Conservation (phyloP, 2,888 invertebrate genomes). For the Spodoptera picta region DNA sequence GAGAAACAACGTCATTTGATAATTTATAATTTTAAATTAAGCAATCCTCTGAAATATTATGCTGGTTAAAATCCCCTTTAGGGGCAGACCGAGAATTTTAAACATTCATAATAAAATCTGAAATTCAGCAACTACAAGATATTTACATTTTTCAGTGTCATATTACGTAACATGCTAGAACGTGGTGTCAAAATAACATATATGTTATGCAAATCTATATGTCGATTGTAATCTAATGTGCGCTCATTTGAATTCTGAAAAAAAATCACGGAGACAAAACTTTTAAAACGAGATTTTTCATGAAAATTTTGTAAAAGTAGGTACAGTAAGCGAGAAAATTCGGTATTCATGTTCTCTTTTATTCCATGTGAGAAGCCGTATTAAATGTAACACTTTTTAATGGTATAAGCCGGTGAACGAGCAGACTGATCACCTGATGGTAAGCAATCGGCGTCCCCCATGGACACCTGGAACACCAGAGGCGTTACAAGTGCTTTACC, state of each 20-base stretch:
- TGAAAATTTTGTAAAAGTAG: slow-evolving; percentile 20
- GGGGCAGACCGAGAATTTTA: slow-evolving; percentile 31
- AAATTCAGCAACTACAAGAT: slow-evolving; percentile 16
- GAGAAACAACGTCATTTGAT: slow-evolving; percentile 37
- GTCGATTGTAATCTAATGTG: slow-evolving; percentile 3
- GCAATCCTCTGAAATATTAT: slow-evolving; percentile 18
- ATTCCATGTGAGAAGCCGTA: too few species aligned
- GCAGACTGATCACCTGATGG: too few species aligned
- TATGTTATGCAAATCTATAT: slow-evolving; percentile 12
- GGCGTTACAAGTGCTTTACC: too few species aligned
- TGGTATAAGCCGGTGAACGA: too few species aligned
- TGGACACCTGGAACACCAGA: too few species aligned
- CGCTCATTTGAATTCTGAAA: slow-evolving; percentile 14
- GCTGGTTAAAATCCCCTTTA: slow-evolving; percentile 24
- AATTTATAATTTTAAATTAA: slow-evolving; percentile 51
- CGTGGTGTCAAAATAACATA: background rate
- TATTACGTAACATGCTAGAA: slow-evolving; percentile 30
- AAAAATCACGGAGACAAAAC: background rate
- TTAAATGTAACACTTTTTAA: too few species aligned
- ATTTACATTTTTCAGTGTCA: slow-evolving; percentile 1
- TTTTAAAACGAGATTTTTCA: slow-evolving; percentile 12
- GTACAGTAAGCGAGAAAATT: too few species aligned
- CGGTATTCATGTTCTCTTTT: too few species aligned
- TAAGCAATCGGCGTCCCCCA: too few species aligned
- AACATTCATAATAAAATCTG: slow-evolving; percentile 43